Conservation (phyloP, 2,888 invertebrate genomes). For the Mimachlamys varia region DNA sequence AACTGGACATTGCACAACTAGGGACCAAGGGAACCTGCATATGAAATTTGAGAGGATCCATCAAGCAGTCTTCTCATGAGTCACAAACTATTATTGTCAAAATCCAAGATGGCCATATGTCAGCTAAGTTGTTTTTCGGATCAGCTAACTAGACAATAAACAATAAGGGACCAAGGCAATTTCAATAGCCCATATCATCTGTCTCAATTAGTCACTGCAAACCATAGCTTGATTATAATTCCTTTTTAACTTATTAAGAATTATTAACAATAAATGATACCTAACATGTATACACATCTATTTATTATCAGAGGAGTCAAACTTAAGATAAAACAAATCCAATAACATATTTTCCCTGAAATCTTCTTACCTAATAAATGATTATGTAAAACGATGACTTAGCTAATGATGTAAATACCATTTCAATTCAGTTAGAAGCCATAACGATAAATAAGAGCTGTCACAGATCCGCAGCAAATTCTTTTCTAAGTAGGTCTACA, state of each 20-base stretch:
- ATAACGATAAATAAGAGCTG: neutral
- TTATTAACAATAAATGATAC: neutral
- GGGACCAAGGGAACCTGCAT: too few relatives aligned
- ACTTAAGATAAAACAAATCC: neutral
- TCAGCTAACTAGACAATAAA: too few relatives aligned
- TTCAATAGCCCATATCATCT: too few relatives aligned
- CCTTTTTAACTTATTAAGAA: neutral
- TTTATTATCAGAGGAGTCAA: neutral
- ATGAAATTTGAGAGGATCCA: too few relatives aligned
- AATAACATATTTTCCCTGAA: neutral
- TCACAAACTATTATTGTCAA: too few relatives aligned
- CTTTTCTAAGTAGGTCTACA: neutral
- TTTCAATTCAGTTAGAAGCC: neutral
- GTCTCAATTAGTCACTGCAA: neutral
- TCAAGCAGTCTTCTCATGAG: too few relatives aligned
- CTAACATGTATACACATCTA: neutral
- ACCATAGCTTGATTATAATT: neutral
- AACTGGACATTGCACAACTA: too few relatives aligned
- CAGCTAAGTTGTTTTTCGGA: too few relatives aligned
- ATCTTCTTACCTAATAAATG: neutral
- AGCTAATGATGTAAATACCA: neutral
- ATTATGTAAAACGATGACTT: neutral
- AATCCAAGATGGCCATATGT: too few relatives aligned
- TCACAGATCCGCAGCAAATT: neutral
- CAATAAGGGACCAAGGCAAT: too few relatives aligned